Base-by-base conservation (phyloP, 2,797 vertebrate genomes). In the Acrocephalus scirpaceus region DNA sequence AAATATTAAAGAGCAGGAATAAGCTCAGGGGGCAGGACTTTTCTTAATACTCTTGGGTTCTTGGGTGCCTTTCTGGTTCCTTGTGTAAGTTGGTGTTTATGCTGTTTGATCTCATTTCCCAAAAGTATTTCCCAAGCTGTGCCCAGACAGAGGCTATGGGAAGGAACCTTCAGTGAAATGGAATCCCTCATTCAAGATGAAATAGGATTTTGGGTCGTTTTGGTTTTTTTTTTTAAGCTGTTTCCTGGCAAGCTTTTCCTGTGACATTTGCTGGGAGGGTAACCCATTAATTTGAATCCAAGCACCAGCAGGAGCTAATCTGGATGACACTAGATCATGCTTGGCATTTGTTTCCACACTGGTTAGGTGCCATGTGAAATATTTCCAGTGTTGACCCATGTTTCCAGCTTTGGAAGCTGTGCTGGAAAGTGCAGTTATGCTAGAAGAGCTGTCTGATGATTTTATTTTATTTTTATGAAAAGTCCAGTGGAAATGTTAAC, bases 341-440 rank as follows among this genome's bases (percentile, higher is more conserved):
- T 92, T 95, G 91, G 93, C 89, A 76, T 93, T 96, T 91, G 79
- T 96, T 96, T 90, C 79, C 70, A 70, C 54, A 17, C 66, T 94
- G 93, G 95, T 93, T 54, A 87, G 53, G 74, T 95, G 95, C 94
- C 95, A 96, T 62, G 84, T 92, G 95, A 96, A 97, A 92, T 87
- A 74, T 92, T 94, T 95, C 90, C 94, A 91, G 74, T 40, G 77
- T 79, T 96, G 95, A 95, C 88, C 96, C 84, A 69, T 25, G 93
- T 87, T 95, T 94, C 77, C 95, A 93, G 88, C 86, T 94, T 89
- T 96, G 92, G 93, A 95, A 92, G 27, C 90, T 44, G 50, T 61
- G 29, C 72, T 95, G 95, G 92, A 94, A 97, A 97, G 26, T 77
- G 78, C 42, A 93, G 92, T 92, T 91, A 44, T 22, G 27, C n/a